These are phyloP conservation scores for Pundamilia nyererei DNA, from an alignment of 2,113 vertebrate genomes.

Conservation along the genomic window DNA sequence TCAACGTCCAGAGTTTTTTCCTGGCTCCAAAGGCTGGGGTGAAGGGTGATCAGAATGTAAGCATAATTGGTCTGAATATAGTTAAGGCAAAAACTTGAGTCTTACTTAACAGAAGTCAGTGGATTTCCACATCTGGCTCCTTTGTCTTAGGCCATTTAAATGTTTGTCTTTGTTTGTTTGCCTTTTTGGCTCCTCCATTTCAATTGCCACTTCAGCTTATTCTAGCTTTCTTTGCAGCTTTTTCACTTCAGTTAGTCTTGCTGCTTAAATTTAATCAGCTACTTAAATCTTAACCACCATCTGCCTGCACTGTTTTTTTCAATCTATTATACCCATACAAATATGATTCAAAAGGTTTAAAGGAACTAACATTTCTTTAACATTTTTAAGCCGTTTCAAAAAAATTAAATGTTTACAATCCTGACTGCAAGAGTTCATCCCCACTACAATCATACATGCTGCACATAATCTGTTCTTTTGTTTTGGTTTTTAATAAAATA, in stretches of 20 bases:
- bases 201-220: neutral
- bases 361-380: neutral
- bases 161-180: neutral
- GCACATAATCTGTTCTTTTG: neutral
- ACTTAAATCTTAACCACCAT: neutral
- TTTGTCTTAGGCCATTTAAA: neutral
- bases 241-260: neutral
- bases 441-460: neutral
- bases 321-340: neutral
- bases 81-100: neutral
- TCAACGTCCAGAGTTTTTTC: neutral
- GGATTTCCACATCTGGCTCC: neutral
- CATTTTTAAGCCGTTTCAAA: neutral
- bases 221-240: neutral
- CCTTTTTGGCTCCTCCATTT: neutral
- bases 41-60: rapidly evolving
- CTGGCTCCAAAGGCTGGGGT: neutral
- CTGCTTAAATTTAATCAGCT: neutral
- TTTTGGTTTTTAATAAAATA: neutral
- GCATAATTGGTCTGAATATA: neutral
- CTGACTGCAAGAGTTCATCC: neutral
- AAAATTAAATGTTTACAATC: rapidly evolving
- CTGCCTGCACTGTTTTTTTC: neutral
- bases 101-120: neutral
- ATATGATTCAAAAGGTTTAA: neutral